Evolutionary conservation across 2,888 invertebrate genomes (phyloP).

Genomic region (Cyrtodaria siliqua): DNA sequence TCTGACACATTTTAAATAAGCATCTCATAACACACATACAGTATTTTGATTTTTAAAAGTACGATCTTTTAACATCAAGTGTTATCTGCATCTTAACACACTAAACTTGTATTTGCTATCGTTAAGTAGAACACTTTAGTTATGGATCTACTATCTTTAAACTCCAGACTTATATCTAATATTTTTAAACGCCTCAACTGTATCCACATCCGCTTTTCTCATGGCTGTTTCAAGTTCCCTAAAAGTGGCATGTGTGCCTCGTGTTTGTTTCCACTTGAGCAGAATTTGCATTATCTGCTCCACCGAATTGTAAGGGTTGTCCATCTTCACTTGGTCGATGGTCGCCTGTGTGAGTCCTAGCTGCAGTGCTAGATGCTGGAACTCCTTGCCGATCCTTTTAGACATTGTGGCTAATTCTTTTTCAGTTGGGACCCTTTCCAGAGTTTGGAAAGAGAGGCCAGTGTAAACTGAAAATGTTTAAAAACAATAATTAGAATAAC

Average conservation of each 20-base stretch:
- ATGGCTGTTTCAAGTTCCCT: neutral
- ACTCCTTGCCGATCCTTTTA: conserved; percentile 3
- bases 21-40: no score
- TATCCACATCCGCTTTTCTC: neutral
- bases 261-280: conserved; percentile 1
- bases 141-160: no score
- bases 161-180: no score
- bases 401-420: neutral
- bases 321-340: conserved; percentile 5
- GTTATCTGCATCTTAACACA: no score
- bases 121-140: no score
- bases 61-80: no score
- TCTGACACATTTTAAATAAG: no score
- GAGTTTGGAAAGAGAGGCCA: no score
- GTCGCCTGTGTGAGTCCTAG: conserved; percentile 2
- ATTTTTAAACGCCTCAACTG: neutral
- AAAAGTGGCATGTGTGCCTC: neutral
- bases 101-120: no score
- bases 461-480: no score
- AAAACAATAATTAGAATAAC: no score
- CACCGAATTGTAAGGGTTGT: neutral
- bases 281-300: conserved; percentile 4
- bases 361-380: neutral
- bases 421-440: neutral
- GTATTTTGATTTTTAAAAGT: no score